Evolutionary conservation across 2,797 vertebrate genomes (phyloP).

Genomic region (Pangasius larnaudii): DNA sequence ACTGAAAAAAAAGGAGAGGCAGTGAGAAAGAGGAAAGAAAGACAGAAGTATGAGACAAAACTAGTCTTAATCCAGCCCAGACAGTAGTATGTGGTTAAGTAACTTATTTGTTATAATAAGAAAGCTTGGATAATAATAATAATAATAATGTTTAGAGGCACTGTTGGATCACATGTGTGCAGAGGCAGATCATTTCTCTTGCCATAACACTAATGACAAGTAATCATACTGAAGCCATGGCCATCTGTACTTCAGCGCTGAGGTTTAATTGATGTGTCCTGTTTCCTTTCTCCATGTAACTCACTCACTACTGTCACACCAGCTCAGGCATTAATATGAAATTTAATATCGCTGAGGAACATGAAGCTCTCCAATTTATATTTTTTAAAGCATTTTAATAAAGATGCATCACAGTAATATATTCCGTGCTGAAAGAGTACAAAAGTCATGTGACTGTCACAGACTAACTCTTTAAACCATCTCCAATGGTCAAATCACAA

Average conservation of each 20-base stretch:
- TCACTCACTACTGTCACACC: conserved; percentile 30
- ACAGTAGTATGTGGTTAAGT: conserved; percentile 47
- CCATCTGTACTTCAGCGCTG: conserved; percentile 58
- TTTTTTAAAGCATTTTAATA: not conserved
- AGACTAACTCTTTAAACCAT: not conserved
- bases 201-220: conserved; percentile 58
- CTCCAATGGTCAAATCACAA: not conserved
- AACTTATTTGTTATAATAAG: conserved; percentile 53
- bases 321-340: conserved; percentile 19
- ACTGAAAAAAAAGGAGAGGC: not conserved
- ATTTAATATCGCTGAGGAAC: not conserved
- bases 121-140: not conserved
- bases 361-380: not conserved
- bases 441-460: not conserved
- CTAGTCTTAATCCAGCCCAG: conserved; percentile 28
- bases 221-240: conserved; percentile 58
- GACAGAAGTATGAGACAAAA: conserved; percentile 6
- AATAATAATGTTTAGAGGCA: conserved; percentile 14
- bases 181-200: conserved; percentile 49
- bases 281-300: conserved; percentile 51
- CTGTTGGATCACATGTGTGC: conserved; percentile 49
- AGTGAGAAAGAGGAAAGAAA: not conserved
- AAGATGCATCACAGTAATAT: not conserved
- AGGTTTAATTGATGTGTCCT: conserved; percentile 54
- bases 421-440: not conserved